These are phyloP conservation scores for Scaptomyza montana DNA, from an alignment of 1,140 invertebrate genomes.

Conservation along the genomic window DNA sequence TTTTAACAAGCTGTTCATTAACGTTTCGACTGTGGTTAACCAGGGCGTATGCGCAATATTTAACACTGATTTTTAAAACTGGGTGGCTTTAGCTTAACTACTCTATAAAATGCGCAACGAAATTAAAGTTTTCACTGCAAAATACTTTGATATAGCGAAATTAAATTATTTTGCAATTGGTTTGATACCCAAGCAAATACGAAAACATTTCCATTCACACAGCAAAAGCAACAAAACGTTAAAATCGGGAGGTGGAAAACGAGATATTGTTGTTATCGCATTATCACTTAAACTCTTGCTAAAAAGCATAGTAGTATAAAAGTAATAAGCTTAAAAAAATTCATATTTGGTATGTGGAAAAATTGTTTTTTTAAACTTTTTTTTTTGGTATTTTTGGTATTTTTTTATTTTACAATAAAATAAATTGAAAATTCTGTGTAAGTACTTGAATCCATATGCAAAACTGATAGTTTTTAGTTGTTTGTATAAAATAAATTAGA, in stretches of 20 bases:
- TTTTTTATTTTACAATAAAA: background rate
- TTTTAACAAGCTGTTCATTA: conserved; percentile 35
- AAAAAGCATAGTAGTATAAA: background rate
- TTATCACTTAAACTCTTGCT: background rate
- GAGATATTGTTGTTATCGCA: background rate
- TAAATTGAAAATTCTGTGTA: background rate
- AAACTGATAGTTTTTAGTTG: background rate
- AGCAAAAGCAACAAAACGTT: background rate
- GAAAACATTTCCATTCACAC: too few species aligned
- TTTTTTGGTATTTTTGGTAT: background rate
- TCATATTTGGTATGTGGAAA: background rate
- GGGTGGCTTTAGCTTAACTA: background rate
- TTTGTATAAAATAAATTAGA: conserved; percentile 17
- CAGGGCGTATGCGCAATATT: conserved; percentile 33
- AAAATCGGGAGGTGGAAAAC: background rate
- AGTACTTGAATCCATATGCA: background rate
- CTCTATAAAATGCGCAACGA: background rate
- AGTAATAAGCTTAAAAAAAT: background rate
- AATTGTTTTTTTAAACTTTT: too few species aligned
- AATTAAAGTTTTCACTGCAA: background rate
- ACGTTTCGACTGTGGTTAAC: conserved; percentile 33
- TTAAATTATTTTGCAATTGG: background rate
- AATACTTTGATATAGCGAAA: background rate
- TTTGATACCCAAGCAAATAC: background rate
- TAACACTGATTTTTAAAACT: conserved; percentile 8